Conservation (phyloP, 2,797 vertebrate species). For the Rhynchonycteris naso region DNA sequence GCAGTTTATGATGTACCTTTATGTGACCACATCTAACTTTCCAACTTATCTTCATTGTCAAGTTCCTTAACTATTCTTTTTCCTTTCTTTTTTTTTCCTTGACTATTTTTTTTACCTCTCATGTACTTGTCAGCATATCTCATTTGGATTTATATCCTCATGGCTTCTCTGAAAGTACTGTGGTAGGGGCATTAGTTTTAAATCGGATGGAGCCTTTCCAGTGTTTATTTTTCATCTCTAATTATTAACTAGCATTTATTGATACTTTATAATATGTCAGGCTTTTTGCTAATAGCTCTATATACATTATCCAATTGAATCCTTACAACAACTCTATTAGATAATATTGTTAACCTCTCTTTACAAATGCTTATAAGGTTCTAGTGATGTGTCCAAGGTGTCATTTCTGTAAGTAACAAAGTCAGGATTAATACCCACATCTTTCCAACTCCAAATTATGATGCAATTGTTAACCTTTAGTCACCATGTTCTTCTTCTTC, state of each 20-base stretch:
- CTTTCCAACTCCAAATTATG: not conserved
- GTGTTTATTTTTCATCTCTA: not conserved
- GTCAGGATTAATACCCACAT: not conserved
- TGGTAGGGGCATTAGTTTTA: not conserved
- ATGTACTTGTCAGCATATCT: not conserved
- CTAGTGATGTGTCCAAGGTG: not conserved
- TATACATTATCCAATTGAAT: not conserved
- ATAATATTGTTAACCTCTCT: not conserved
- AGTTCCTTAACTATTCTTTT: not conserved
- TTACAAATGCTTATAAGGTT: slow-evolving; percentile 24
- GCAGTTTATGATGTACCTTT: not conserved
- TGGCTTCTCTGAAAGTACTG: slow-evolving; percentile 1
- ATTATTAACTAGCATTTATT: not conserved
- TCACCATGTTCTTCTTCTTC: not conserved
- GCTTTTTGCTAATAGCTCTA: not conserved
- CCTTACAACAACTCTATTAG: not conserved
- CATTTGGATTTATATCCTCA: not conserved
- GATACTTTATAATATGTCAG: not conserved
- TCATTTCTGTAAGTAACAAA: not conserved
- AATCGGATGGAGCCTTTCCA: not conserved
- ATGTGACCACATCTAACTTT: not conserved
- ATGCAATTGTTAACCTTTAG: not conserved
- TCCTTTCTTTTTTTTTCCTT: too few species aligned
- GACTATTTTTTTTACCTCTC: not conserved
- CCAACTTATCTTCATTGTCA: not conserved